phyloP scores from a whole-genome alignment of 2,797 vertebrate genomes.

The Poeciliopsis infans region DNA sequence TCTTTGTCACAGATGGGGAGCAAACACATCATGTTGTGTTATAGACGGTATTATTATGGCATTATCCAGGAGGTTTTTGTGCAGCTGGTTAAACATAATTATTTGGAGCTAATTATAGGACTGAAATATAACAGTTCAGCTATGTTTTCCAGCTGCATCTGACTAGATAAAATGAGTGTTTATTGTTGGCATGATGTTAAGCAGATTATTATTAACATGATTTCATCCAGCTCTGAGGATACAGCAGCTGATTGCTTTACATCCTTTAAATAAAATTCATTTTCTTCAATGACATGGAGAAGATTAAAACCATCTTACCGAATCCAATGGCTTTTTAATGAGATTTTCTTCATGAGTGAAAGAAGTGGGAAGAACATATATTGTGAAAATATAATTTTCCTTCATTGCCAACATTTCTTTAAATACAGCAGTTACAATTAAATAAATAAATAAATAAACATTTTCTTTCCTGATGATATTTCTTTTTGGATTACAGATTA shows the following conservation, averaged over 20 bases:
- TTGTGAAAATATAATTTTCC: not conserved
- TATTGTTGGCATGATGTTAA: not conserved
- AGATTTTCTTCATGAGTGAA: not conserved
- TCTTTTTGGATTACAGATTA: no score
- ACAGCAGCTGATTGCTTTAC: not conserved
- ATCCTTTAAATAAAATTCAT: not conserved
- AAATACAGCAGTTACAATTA: not conserved
- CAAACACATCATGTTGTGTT: constrained; percentile 1
- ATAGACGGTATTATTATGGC: not conserved
- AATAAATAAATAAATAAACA: no score
- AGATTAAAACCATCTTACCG: not conserved
- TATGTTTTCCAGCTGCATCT: not conserved
- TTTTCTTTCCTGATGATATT: no score
- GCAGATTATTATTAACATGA: not conserved
- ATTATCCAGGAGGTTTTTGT: not conserved
- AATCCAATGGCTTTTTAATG: not conserved
- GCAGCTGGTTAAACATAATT: not conserved
- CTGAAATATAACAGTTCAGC: not conserved
- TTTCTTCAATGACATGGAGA: not conserved
- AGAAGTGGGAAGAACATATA: not conserved
- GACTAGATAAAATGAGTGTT: not conserved
- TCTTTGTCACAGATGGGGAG: not conserved
- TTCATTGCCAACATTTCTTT: not conserved
- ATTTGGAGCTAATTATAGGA: not conserved
- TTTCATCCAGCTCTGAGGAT: not conserved